Evolutionary conservation across 2,888 invertebrate species (phyloP).

Genomic region (Scaptomyza cyrtandrae): DNA sequence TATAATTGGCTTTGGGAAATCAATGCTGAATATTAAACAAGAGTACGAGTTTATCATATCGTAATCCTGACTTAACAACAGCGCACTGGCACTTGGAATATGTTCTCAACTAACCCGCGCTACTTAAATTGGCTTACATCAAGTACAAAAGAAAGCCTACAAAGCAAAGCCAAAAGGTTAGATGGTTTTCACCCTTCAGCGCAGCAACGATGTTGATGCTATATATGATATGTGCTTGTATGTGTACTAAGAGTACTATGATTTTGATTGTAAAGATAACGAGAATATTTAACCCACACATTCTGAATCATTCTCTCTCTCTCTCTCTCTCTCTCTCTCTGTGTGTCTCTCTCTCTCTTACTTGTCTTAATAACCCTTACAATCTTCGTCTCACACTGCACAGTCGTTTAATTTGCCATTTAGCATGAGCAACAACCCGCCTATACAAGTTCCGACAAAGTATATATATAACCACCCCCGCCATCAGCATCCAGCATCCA

Average conservation of each 20-base stretch:
- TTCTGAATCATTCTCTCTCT: slow-evolving; percentile 12
- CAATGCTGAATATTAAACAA: slow-evolving; percentile 31
- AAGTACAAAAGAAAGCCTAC: slow-evolving; percentile 29
- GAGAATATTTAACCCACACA: slow-evolving; percentile 57
- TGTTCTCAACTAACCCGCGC: slow-evolving; percentile 48
- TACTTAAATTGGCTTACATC: slow-evolving; percentile 64
- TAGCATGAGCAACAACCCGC: slow-evolving; percentile 41
- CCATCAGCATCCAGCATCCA: neutral
- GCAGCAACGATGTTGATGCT: slow-evolving; percentile 24
- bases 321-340: neutral
- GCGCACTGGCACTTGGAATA: slow-evolving; percentile 61
- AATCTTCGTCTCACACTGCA: slow-evolving; percentile 28
- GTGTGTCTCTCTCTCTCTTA: slow-evolving; percentile 12
- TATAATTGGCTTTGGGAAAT: slow-evolving; percentile 28
- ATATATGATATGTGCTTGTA: slow-evolving; percentile 52
- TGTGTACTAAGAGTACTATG: slow-evolving; percentile 8
- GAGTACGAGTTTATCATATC: slow-evolving; percentile 65
- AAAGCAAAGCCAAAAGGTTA: slow-evolving; percentile 48
- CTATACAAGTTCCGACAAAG: slow-evolving; percentile 39
- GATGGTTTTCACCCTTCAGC: slow-evolving; percentile 63
- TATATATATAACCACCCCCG: slow-evolving; percentile 32
- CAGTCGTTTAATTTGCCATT: slow-evolving; percentile 61
- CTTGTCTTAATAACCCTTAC: slow-evolving; percentile 47
- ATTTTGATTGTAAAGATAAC: slow-evolving; percentile 61
- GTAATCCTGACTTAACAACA: slow-evolving; percentile 62